Conservation (phyloP, 2,797 vertebrate species). For the Harpagifer antarcticus region DNA sequence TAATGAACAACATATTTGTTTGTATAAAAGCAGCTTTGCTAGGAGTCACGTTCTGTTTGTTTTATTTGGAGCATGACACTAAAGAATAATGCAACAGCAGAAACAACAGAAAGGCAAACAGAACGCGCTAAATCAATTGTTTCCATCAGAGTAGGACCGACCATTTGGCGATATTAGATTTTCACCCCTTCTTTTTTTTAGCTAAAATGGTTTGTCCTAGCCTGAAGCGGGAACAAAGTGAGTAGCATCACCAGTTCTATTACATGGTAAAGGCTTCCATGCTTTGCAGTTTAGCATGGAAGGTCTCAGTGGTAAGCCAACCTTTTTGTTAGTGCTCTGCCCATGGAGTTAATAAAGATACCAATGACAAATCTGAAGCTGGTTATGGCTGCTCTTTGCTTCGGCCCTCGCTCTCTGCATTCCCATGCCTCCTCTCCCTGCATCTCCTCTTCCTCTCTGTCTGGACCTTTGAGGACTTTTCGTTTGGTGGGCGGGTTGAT, state of each 20-base stretch:
- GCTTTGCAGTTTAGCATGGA: slow-evolving; percentile 28
- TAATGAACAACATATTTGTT: background rate
- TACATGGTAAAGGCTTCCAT: slow-evolving; percentile 21
- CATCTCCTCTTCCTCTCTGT: slow-evolving; percentile 73
- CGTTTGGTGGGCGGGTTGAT: slow-evolving; percentile 71
- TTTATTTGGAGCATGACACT: background rate
- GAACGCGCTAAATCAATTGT: background rate
- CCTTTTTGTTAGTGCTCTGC: slow-evolving; percentile 23
- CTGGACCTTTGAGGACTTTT: slow-evolving; percentile 76
- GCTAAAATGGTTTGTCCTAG: background rate
- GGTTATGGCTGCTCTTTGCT: slow-evolving; percentile 71
- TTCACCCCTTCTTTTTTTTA: background rate
- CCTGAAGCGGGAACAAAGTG: slow-evolving; percentile 10
- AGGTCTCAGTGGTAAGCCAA: slow-evolving; percentile 21
- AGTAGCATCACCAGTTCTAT: slow-evolving; percentile 23
- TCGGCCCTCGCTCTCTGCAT: slow-evolving; percentile 73
- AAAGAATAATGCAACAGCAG: background rate
- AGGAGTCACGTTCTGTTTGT: background rate
- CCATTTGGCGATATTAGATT: slow-evolving; percentile 11
- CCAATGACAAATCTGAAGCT: slow-evolving; percentile 52
- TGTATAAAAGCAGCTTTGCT: background rate
- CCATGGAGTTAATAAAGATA: slow-evolving; percentile 29
- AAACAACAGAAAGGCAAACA: background rate
- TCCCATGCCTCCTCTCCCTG: slow-evolving; percentile 68
- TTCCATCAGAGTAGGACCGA: background rate